A percentile compares a stretch with the other conserved stretches of the same genome.
Conservation (phyloP, 2,113 vertebrate genomes). For the Corythaixoides concolor region DNA sequence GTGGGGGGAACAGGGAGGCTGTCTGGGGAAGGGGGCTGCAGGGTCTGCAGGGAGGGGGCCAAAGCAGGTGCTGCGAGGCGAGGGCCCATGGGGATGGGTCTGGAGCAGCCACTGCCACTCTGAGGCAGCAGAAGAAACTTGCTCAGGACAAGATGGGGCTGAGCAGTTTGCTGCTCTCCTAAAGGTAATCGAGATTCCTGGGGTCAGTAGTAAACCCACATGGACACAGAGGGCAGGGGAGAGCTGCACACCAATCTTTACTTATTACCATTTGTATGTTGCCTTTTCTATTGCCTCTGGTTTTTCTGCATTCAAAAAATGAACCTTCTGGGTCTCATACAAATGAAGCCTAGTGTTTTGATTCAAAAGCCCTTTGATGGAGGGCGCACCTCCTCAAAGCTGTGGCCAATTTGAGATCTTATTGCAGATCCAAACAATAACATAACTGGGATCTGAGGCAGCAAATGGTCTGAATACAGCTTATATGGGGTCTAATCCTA, state of each 20-base stretch:
- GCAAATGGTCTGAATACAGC: neutral
- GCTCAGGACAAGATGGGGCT: neutral
- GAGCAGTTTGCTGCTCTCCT: neutral
- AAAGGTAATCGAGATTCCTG: neutral
- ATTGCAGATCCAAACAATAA: neutral
- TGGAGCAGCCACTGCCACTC: neutral
- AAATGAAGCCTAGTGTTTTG: neutral
- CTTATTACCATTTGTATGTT: neutral
- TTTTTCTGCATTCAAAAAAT: neutral
- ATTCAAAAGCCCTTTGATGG: neutral
- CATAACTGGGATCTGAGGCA: neutral
- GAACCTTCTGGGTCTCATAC: neutral
- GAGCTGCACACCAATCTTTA: neutral
- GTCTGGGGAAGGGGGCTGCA: neutral
- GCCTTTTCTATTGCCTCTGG: neutral
- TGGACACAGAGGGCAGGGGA: fast-evolving
- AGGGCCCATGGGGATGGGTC: neutral
- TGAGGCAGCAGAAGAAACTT: neutral
- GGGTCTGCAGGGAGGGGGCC: neutral
- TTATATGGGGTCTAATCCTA: neutral
- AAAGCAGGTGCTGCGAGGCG: neutral
- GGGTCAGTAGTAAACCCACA: neutral
- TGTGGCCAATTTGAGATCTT: neutral
- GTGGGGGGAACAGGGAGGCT: neutral
- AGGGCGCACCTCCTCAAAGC: neutral